Conservation (phyloP, 2,113 vertebrate species). For the Myocastor coypus region DNA sequence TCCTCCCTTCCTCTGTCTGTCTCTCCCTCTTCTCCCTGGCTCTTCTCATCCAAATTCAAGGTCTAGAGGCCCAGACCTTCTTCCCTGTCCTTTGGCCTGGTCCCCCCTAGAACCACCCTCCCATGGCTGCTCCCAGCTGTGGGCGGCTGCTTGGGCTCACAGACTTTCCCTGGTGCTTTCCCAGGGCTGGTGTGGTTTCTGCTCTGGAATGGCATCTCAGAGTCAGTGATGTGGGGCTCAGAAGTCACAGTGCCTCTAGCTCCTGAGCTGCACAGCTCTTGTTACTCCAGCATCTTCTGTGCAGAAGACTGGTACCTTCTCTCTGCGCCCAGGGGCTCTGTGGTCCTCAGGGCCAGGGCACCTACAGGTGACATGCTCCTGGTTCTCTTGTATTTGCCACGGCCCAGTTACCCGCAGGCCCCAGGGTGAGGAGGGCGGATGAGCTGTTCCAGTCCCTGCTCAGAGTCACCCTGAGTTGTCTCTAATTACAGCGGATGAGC, state of each 20-base stretch:
- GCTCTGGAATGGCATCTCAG: background rate
- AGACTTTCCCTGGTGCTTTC: background rate
- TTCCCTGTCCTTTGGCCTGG: background rate
- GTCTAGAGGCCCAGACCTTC: background rate
- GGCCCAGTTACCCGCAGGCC: slow-evolving; percentile 71
- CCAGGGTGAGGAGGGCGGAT: slow-evolving; percentile 75
- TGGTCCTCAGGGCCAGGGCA: background rate
- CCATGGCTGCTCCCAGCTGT: background rate
- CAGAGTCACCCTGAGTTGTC: slow-evolving; percentile 91
- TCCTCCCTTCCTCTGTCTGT: background rate
- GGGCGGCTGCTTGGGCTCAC: background rate
- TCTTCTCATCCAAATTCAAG: background rate
- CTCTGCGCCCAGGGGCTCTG: background rate
- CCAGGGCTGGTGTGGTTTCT: background rate
- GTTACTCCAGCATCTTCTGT: background rate
- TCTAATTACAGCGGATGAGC: slow-evolving; percentile 94
- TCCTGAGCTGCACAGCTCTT: background rate
- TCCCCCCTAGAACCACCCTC: background rate
- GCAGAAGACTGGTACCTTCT: slow-evolving; percentile 21
- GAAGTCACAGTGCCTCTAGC: slow-evolving; percentile 50
- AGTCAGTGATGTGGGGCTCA: background rate
- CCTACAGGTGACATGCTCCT: slow-evolving; percentile 72
- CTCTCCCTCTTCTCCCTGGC: background rate
- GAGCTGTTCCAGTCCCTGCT: slow-evolving; percentile 87
- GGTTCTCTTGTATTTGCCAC: slow-evolving; percentile 88